Percentiles rank a stretch among this genome's conserved stretches.
Conservation (phyloP, 2,888 invertebrate species). For the Heteropelma amictum region DNA sequence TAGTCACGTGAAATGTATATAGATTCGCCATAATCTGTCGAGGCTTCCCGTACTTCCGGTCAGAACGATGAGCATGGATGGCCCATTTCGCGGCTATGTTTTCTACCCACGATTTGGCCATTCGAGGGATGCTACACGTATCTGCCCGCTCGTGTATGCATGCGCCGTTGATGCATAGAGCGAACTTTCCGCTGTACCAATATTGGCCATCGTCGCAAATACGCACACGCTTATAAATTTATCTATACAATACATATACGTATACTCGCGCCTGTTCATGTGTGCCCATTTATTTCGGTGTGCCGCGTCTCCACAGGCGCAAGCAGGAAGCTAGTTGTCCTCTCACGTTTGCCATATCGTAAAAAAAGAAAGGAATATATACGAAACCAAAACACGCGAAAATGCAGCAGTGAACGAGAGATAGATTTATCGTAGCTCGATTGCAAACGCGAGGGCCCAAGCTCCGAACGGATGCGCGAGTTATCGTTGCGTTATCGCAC, state of each 20-base stretch:
- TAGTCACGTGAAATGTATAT: neutral
- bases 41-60: conserved; percentile 18
- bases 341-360: conserved; percentile 9
- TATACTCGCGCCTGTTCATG: neutral
- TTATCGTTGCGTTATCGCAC: conserved; percentile 51
- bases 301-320: conserved; percentile 6
- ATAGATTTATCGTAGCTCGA: conserved; percentile 54
- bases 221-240: neutral
- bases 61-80: conserved; percentile 29
- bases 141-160: conserved; percentile 16
- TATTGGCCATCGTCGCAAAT: conserved; percentile 22
- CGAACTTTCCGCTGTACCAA: conserved; percentile 30
- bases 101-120: conserved; percentile 19
- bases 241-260: conserved; percentile 1
- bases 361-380: conserved; percentile 19
- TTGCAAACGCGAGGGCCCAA: conserved; percentile 41
- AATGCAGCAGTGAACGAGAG: conserved; percentile 24
- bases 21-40: conserved; percentile 15
- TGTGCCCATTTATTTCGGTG: neutral
- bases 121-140: conserved; percentile 32
- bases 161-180: conserved; percentile 8
- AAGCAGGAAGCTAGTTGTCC: conserved; percentile 9
- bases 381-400: conserved; percentile 34
- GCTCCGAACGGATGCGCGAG: conserved; percentile 35
- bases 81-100: conserved; percentile 32